A percentile compares a stretch with the other conserved stretches of the same genome.
These are phyloP conservation scores for Cygnus atratus DNA, from an alignment of 2,113 vertebrate species.

Conservation along the genomic window DNA sequence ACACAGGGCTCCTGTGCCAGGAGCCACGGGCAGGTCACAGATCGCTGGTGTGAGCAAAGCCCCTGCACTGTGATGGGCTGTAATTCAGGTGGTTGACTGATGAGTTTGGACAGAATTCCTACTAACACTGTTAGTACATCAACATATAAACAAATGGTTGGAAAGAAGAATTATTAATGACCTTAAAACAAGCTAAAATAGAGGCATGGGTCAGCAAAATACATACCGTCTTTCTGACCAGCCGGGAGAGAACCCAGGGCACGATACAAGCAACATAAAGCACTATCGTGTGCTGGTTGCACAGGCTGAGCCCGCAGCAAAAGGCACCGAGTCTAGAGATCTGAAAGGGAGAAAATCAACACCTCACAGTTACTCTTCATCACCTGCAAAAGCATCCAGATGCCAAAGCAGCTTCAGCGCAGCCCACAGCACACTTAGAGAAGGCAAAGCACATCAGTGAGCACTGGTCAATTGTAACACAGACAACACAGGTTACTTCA, in stretches of 20 bases:
- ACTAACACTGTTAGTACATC: background rate
- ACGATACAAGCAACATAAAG: constrained; percentile 85
- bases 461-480: accelerated
- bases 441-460: background rate
- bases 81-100: background rate
- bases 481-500: background rate
- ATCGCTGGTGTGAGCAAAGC: background rate
- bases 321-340: constrained; percentile 87
- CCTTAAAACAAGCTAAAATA: background rate
- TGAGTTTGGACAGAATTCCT: background rate
- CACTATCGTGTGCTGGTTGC: constrained; percentile 94
- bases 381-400: background rate
- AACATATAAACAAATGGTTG: accelerated
- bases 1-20: background rate
- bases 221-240: constrained; percentile 80
- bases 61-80: background rate
- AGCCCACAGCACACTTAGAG: background rate
- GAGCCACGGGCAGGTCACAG: accelerated
- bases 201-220: background rate
- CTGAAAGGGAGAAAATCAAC: constrained; percentile 68
- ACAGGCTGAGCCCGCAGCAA: constrained; percentile 92
- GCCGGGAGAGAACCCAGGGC: constrained; percentile 86
- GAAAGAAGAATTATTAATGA: background rate
- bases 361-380: background rate
- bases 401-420: background rate